phyloP scores from a whole-genome alignment of 2,113 vertebrate species.

The Junco hyemalis region DNA sequence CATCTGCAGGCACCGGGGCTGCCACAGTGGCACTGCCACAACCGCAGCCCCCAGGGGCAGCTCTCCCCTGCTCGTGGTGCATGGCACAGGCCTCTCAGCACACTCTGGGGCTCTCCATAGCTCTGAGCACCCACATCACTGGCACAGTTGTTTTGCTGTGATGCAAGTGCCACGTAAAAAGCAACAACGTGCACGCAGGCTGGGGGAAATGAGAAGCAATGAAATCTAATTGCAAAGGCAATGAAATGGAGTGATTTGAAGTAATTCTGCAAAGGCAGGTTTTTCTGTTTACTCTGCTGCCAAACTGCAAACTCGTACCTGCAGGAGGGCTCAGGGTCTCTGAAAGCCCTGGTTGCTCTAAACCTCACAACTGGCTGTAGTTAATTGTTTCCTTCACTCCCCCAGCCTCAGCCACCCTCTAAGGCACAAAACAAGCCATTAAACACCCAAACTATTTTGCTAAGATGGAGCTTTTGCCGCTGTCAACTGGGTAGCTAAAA shows the following conservation, averaged over 20 bases:
- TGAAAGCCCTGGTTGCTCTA: not conserved
- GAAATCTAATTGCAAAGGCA: not conserved
- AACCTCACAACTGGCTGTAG: not conserved
- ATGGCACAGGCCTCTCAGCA: accelerated
- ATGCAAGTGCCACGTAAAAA: not conserved
- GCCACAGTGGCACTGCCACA: not conserved
- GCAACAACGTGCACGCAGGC: accelerated
- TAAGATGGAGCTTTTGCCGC: not conserved
- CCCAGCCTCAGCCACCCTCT: not conserved
- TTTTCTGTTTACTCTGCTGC: not conserved
- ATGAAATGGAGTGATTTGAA: not conserved
- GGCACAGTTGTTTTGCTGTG: not conserved
- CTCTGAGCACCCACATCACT: accelerated
- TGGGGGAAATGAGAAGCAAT: not conserved
- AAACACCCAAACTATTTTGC: not conserved
- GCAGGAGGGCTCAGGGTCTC: not conserved
- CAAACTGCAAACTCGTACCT: not conserved
- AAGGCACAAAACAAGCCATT: not conserved
- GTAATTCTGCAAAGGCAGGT: not conserved
- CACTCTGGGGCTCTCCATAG: not conserved
- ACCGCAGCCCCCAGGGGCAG: not conserved
- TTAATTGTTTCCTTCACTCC: not conserved
- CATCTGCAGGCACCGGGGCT: not conserved
- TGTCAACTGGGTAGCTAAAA: not conserved
- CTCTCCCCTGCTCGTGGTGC: accelerated